phyloP scores from a whole-genome alignment of 2,113 vertebrate species.

The Strigops habroptila region DNA sequence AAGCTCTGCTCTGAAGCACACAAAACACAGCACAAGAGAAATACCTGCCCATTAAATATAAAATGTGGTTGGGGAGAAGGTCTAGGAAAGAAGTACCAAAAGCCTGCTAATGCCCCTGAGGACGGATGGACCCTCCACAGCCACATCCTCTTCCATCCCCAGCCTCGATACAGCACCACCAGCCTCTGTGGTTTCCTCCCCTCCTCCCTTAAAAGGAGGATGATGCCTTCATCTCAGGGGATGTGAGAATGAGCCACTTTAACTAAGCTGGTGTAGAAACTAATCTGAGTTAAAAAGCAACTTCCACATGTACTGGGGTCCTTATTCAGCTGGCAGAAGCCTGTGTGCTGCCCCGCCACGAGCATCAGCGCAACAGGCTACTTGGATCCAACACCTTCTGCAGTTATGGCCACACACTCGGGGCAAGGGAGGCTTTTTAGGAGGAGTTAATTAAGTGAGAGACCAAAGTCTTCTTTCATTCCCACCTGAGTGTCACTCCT shows the following conservation, averaged over 20 bases:
- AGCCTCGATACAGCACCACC: not conserved
- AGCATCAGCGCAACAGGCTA: not conserved
- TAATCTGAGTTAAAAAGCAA: not conserved
- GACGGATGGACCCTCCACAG: not conserved
- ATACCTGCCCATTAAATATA: not conserved
- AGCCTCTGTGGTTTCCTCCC: not conserved
- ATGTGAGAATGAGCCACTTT: not conserved
- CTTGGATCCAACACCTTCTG: not conserved
- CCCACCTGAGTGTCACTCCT: not conserved
- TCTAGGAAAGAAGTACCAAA: not conserved
- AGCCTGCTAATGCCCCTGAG: not conserved
- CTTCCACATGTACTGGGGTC: not conserved
- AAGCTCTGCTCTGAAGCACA: not conserved
- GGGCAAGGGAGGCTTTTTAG: not conserved
- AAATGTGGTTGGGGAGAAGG: not conserved
- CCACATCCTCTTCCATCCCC: not conserved
- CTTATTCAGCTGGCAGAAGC: not conserved
- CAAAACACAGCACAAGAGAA: not conserved
- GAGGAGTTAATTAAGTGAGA: not conserved
- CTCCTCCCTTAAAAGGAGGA: not conserved
- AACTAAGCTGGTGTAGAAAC: not conserved
- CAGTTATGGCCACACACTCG: accelerated
- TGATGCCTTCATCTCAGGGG: not conserved
- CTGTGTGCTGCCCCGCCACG: not conserved
- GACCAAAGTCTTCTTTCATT: not conserved